Base-by-base conservation (phyloP, 1,140 invertebrate species). In the Solenopsis fugax region DNA sequence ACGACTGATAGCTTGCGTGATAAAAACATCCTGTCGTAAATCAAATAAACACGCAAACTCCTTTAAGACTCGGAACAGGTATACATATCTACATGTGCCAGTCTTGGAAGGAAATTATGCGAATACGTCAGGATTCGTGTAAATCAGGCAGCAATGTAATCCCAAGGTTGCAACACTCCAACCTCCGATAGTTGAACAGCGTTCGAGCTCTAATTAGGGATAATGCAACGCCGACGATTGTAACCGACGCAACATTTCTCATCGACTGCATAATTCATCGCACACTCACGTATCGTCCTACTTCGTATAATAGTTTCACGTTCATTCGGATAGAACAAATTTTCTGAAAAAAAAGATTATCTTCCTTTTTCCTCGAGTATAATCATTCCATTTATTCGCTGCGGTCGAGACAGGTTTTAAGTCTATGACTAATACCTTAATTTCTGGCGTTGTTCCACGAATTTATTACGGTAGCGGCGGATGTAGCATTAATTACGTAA, bases 211-310 rank as follows among this genome's bases (percentile, higher is more conserved):
- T 88, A 71, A 88, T 87, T 75, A 87, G 54, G 62, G 54, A 56
- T 69, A 88, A 88, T 71, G 87, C 62, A 73, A 84, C 85, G 41
- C 60, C 62, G 52, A 87, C 21, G 65, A 65, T 62, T 52, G 50
- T 69, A 88, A 76, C 62, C 12, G 34, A 88, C 41, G 60, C 60
- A 85, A 78, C 54, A 45, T 76, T 87, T 76, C 78, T 88, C 86
- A 76, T 87, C 71, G 71, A 12, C 45, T 62, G 48, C 82, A 60
- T 76, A 81, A 81, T 81, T 88, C 71, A 91, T 91, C 88, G 37
- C 24, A 58, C 80, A 54, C 69, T 73, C 56, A 50, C 54, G 67
- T 73, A 48, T 34, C 67, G 67, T 72, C 54, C 80, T 48, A 82
- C 67, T 82, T 82, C 37, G 21, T 34, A 34, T 29, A 41, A 7